Evolutionary conservation across 2,113 vertebrate species (phyloP), one percentile per base, ranked within the genome.

Genomic region (Aegotheles bennettii): DNA sequence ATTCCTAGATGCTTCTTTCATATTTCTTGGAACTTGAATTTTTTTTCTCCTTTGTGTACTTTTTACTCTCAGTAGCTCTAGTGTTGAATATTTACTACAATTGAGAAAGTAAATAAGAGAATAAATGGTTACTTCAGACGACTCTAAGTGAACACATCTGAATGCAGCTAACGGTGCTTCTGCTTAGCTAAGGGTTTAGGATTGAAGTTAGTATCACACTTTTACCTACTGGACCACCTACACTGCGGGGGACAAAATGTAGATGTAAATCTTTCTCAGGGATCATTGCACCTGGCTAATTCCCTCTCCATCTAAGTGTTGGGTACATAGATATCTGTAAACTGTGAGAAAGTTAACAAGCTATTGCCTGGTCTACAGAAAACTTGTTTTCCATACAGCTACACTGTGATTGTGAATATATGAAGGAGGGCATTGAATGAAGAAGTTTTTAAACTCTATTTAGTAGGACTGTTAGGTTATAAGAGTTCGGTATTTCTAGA

Each of bases 211-310:
- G 14, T n/a, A 11, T 13, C 25, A 43, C 16, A 54, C 13, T 74
- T 80, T 50, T 38, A 40, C 4, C 42, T 53, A 13, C 45, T 54
- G 23, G 23, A 35, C 36, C n/a, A 29, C 17, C 16, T 45, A 25
- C 19, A 4, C 4, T 65, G 9, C 0, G 0, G 4, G 3, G 9
- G 10, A 33, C n/a, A 50, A 42, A 26, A 57, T 35, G 21, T 57
- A 89, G 21, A 21, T 63, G 9, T 54, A 48, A 40, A 9, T 47
- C 38, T 75, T 69, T 69, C 42, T 79, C 25, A 29, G 48, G 9
- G 14, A 23, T 68, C 2, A 0, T 67, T 48, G 23, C 33, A 33
- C 25, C 25, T 57, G 67, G 29, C 33, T 53, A 35, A 42, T 69
- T 64, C 15, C 6, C 17, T 59, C 35, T 74, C 17, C 5, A 5